Conservation (phyloP, 64 coral and sea anemone genomes). For the Stichodactyla mertensii region DNA sequence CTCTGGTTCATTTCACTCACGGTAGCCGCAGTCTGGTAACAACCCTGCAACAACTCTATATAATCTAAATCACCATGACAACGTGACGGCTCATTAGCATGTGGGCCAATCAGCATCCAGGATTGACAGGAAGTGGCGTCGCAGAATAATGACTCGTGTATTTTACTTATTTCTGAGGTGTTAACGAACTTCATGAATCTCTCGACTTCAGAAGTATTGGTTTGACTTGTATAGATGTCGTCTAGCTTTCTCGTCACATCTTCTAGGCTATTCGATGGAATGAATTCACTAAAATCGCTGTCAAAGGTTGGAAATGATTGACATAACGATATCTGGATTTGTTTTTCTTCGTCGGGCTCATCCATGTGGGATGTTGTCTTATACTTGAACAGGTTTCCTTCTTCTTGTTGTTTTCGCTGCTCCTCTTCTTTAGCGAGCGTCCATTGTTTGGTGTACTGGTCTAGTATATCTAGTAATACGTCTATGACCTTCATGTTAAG, state of each 20-base stretch:
- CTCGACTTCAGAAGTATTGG: conserved; percentile 26
- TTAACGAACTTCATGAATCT: conserved; percentile 49
- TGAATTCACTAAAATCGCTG: conserved; percentile 53
- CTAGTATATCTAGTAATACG: conserved; percentile 13
- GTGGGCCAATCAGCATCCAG: conserved; percentile 3
- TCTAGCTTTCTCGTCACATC: conserved; percentile 15
- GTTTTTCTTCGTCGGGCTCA: conserved; percentile 60
- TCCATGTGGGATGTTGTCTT: conserved; percentile 66
- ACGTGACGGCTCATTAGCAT: not conserved
- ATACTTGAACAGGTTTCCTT: conserved; percentile 80
- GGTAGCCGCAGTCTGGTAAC: conserved; percentile 63
- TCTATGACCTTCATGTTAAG: conserved; percentile 9
- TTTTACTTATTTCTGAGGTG: conserved; percentile 41
- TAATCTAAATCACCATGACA: conserved; percentile 10
- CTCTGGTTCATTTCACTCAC: not conserved
- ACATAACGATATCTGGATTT: conserved; percentile 40
- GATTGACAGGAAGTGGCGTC: conserved; percentile 30
- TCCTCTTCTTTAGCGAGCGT: conserved; percentile 41
- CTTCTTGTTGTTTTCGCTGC: conserved; percentile 64
- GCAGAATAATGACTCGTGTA: conserved; percentile 60
- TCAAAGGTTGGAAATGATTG: conserved; percentile 82
- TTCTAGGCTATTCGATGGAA: conserved; percentile 4
- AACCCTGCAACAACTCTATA: conserved; percentile 41
- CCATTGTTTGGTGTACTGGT: conserved; percentile 39
- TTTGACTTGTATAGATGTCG: not conserved